These are phyloP conservation scores for Macrobrachium nipponense DNA, from an alignment of 1,140 invertebrate genomes.

Conservation along the genomic window DNA sequence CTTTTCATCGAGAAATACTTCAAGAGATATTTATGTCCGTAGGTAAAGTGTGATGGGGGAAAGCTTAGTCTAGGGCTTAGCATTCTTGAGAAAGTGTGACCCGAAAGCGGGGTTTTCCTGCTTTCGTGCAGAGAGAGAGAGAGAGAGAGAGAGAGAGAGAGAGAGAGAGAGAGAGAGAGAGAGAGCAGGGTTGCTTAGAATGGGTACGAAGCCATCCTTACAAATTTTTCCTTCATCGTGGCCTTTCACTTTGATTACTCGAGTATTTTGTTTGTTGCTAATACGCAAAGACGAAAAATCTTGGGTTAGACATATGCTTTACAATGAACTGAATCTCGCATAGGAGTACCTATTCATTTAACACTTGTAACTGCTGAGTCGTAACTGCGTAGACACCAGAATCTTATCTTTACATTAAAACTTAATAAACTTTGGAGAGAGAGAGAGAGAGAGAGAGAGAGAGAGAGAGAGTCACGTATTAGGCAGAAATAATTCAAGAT, in stretches of 20 bases:
- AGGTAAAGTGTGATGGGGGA: too few relatives aligned
- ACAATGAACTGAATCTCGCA: too few relatives aligned
- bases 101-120: background rate
- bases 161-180: background rate
- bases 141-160: background rate
- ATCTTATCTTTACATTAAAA: background rate
- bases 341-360: background rate
- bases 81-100: too few relatives aligned
- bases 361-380: too few relatives aligned
- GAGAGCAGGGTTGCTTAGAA: too few relatives aligned
- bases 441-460: constrained; percentile 11
- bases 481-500: too few relatives aligned
- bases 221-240: background rate
- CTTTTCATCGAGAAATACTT: background rate
- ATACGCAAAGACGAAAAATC: too few relatives aligned
- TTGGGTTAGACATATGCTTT: background rate
- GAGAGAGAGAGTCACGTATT: background rate
- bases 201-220: too few relatives aligned
- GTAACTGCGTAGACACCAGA: background rate
- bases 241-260: too few relatives aligned
- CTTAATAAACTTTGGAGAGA: background rate
- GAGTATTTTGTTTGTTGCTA: background rate
- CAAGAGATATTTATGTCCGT: too few relatives aligned
- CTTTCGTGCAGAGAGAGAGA: too few relatives aligned
- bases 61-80: background rate